Base-by-base conservation (phyloP, 2,888 invertebrate species). In the Epinotia nisella region DNA sequence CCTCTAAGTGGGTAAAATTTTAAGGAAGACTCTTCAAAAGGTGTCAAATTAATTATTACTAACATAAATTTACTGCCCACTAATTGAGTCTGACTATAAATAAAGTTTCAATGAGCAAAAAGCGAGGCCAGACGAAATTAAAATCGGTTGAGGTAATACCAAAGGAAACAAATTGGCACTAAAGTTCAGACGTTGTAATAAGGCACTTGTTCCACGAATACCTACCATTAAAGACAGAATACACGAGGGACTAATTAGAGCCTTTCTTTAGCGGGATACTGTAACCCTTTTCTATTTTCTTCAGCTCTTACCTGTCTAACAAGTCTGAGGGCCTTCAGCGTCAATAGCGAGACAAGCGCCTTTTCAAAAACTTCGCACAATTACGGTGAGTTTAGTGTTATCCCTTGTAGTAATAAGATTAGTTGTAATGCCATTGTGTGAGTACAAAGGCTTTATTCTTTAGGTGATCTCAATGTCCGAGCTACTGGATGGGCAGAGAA, bases 311-410 rank as follows among this genome's bases (percentile, higher is more conserved):
- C 45, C 69, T 69, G 59, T 19, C 67, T 51, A 59, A 51, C 51
- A 53, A 53, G 17, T 55, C 55, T 19, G 45, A 55, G 56, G 21
- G 45, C 17, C 41, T 65, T 9, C 55, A 24, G 53, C 29, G 3
- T 56, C 19, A 62, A 70, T 41, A 13, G 17, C 70, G 24, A 55
- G 55, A 70, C 62, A 62, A 56, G 45, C 62, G 61, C 69, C 39
- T 59, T 65, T 71, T 71, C 71, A 71, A 65, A 19, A 61, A 70
- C 62, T 70, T 64, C 13, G 24, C 59, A 58, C 59, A 65, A 71
- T 59, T 65, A 56, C 59, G 39, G 35, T 19, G 51, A 64, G 24
- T 64, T 70, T 49, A 58, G 71, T 59, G 71, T 65, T 51, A 71
- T 58, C 56, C 41, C 56, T 39, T 45, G 35, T 65, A 65, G n/a